Base-by-base conservation (phyloP, 2,888 invertebrate species). In the Hydrotaea diabolus region DNA sequence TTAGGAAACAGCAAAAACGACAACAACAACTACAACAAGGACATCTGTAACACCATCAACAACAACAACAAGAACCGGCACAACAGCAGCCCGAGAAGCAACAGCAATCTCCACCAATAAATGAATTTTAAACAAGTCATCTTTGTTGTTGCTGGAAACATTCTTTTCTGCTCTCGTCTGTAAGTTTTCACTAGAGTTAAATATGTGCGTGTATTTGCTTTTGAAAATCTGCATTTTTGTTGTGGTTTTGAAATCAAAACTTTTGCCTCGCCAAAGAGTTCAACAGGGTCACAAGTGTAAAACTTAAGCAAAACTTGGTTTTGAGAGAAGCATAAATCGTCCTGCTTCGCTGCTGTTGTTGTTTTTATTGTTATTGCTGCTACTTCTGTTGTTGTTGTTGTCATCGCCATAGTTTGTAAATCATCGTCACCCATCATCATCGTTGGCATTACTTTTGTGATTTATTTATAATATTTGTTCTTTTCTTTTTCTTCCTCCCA, bases 381-480 rank as follows among this genome's bases (percentile, higher is more conserved):
- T 23, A 7, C 43, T 8, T 7, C 49, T 49, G n/a, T 43, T 31
- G n/a, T 49, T 39, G 66, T 53, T 31, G 39, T 39, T 31, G 21
- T 46, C 17, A 39, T 39, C 3, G 4, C 3, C 49, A 36, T 62
- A 3, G 31, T 31, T 36, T 59, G 59, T 59, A 23, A 23, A 62
- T 72, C 26, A 23, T 53, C 43, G 46, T 76, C 57, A 77, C n/a
- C n/a, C n/a, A n/a, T 23, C 26, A 71, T 66, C 73, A 62, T 62
- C 55, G 49, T 69, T 62, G 69, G 31, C 64, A 74, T 74, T 73
- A 66, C n/a, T 79, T 76, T 74, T 80, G 77, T 73, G 72, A 69
- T 69, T 69, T 69, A 69, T 69, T 83, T 76, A 76, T 76, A 64
- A 77, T 73, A 77, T 21, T n/a, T n/a, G n/a, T 73, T 73, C 31